These are phyloP conservation scores for Neolamprologus ventralis DNA, from an alignment of 2,113 vertebrate genomes.

Conservation along the genomic window DNA sequence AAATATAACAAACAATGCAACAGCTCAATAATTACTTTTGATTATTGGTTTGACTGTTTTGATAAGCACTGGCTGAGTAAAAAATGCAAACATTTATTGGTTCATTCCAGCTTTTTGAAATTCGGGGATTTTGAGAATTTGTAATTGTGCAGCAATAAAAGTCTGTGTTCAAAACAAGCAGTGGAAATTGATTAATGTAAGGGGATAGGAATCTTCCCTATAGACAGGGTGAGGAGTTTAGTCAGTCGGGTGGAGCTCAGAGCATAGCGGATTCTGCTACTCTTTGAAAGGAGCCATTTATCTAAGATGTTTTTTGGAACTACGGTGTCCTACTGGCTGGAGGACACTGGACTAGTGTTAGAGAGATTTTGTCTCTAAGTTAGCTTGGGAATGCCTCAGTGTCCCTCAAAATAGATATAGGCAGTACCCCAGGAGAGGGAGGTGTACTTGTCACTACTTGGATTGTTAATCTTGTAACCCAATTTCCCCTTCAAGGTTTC, in stretches of 20 bases:
- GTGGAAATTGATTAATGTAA: background rate
- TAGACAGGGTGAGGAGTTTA: background rate
- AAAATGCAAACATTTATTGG: rapidly evolving
- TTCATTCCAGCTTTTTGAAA: background rate
- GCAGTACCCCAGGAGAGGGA: background rate
- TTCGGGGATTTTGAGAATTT: rapidly evolving
- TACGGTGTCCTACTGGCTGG: background rate
- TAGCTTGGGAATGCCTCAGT: background rate
- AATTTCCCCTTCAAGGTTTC: background rate
- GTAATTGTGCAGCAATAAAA: background rate
- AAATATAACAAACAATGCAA: background rate
- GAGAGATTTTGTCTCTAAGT: background rate
- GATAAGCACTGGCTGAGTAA: background rate
- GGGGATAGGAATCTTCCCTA: background rate
- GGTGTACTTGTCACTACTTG: background rate
- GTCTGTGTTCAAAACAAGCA: rapidly evolving
- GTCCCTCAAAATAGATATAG: background rate
- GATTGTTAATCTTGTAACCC: background rate
- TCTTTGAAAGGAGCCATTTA: background rate
- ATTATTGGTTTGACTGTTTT: background rate
- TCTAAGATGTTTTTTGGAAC: background rate
- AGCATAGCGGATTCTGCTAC: background rate
- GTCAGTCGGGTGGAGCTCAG: rapidly evolving
- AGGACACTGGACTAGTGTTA: background rate
- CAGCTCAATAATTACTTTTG: background rate